Base-by-base conservation (phyloP, 1,140 invertebrate species). In the Macrobrachium rosenbergii region DNA sequence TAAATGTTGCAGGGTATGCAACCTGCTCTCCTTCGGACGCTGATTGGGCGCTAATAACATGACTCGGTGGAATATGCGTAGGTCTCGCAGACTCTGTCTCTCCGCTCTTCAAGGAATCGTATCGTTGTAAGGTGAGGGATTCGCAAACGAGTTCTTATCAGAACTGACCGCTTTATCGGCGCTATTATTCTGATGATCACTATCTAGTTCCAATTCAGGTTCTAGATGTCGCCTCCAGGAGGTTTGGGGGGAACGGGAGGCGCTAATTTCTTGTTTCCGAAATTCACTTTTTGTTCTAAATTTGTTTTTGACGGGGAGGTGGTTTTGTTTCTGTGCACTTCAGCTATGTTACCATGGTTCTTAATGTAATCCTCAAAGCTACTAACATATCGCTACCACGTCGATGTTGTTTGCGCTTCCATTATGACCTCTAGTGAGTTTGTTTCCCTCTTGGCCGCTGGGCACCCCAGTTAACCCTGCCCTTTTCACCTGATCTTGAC, bases 351-450 rank as follows among this genome's bases (percentile, higher is more conserved):
- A 8, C 12, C 52, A 12, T 52, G 52, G 12, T 52, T 52, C 52
- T 52, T 52, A 8, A 84, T 77, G 75, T 84, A 84, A 23, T 84
- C 83, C 23, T 84, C 83, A 37, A 84, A 84, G 75, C 83, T 84
- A 43, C 83, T 84, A 37, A 84, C 83, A 59, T 84, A 84, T 11
- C 60, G 75, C 83, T 28, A 77, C 83, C 8, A 77, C 75, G 59
- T 84, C 59, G 21, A 84, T 63, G 37, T 67, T 84, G 43, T 84
- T 75, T 12, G 75, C 58, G 21, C 83, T 84, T 19, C 75, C 19
- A 45, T 77, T 76, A 19, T 64, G 83, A 6, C 23, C 21, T 43
- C 17, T 7, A 23, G 12, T n/a, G 21, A 43, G 69, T 11, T 43
- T 43, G 23, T 23, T 17, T 23, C 69, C 23, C 17, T 28, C 64